Percentiles rank a stretch among this genome's conserved stretches.
phyloP scores from a whole-genome alignment of 2,113 vertebrate genomes.

The Pygoscelis adeliae region DNA sequence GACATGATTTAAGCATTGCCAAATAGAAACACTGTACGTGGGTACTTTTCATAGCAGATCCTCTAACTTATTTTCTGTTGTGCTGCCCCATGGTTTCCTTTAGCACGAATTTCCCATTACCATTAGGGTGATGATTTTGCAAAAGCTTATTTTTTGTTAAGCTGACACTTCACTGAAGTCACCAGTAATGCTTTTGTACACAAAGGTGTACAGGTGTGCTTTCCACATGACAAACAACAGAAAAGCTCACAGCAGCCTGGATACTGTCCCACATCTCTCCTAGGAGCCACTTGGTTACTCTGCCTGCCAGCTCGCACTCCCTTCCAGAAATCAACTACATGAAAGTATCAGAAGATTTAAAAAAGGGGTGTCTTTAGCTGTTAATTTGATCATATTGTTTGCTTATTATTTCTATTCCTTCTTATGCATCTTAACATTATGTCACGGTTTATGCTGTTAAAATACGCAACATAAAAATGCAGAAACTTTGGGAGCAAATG shows the following conservation, averaged over 20 bases:
- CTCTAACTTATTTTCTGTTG: neutral
- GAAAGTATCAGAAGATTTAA: neutral
- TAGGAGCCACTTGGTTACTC: neutral
- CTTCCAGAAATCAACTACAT: neutral
- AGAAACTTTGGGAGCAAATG: neutral
- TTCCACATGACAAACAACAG: neutral
- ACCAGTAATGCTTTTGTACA: neutral
- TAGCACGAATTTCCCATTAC: neutral
- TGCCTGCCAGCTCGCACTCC: neutral
- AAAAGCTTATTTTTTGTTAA: neutral
- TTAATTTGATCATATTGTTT: neutral
- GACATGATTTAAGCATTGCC: neutral
- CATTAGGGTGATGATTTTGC: neutral
- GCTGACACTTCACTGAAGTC: neutral
- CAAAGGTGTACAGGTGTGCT: neutral
- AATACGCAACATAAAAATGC: neutral
- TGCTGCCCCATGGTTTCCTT: neutral
- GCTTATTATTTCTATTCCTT: neutral
- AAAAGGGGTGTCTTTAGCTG: neutral
- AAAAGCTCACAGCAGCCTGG: neutral
- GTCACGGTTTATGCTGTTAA: neutral
- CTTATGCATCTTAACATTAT: neutral
- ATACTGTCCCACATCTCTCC: neutral
- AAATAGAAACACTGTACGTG: neutral
- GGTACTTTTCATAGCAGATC: neutral